Base-by-base conservation (phyloP, 2,113 vertebrate species). In the Emydura subglobosa region DNA sequence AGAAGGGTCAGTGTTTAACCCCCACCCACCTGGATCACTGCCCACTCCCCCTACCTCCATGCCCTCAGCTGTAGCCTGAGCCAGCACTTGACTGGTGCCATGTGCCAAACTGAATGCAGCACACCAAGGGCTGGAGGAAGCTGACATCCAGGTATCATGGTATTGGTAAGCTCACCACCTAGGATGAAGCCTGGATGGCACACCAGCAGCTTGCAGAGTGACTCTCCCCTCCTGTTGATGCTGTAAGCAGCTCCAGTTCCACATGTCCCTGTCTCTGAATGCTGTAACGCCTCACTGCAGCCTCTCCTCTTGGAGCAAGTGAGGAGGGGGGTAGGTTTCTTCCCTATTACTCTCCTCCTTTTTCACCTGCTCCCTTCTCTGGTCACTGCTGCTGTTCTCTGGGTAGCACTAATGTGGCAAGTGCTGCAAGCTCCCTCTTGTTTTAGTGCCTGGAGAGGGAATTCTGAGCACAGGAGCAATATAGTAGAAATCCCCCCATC, bases 1-100 rank as follows among this genome's bases (percentile, higher is more conserved):
- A 99, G 98, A 98, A 98, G 99, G 99, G 99, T 99, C 99, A 99
- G 99, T 99, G 96, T 97, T 96, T 97, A 96, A 94, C 96, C 96
- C 96, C 94, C 84, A 88, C 95, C 96, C 91, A 94, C 93, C 92
- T 1, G 93, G 97, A 96, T 95, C 96, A 87, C 97, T 94, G 95
- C 95, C 96, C 89, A 90, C 83, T 95, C 94, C 95, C 94, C 93
- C 89, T 86, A 96, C 91, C 94, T 94, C 74, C 88, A 95, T 90
- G 42, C 42, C 74, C 25, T 90, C 95, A 83, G 90, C 91, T 96
- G 89, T 94, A 93, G 94, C 93, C 92, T 12, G n/a, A 89, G 83
- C 82, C 89, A 95, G 27, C 65, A 72, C n/a, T 68, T 7, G 25
- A 4, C 39, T 47, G 82, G 79, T 49, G 31, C 59, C 85, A 61